Base-by-base conservation (phyloP, 1,140 invertebrate species). In the Leptinotarsa texana region DNA sequence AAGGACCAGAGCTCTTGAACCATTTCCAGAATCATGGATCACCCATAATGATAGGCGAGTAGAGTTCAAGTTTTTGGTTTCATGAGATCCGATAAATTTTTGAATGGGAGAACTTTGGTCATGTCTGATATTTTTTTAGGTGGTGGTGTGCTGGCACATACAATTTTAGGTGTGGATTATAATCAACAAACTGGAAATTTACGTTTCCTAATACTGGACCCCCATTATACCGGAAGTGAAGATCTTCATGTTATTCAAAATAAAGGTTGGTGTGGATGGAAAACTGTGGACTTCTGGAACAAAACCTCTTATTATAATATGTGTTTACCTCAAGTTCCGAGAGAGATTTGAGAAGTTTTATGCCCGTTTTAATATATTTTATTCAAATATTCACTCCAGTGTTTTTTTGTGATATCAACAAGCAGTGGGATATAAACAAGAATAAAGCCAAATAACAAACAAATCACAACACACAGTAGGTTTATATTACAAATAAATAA, bases 91-190 rank as follows among this genome's bases (percentile, higher is more conserved):
- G 18, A 42, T 11, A 2, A 67, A 48, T 82, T 85, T 82, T 68
- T 42, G 33, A 11, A 42, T 42, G 8, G 3, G 33, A 42, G 33
- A 42, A 3, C 33, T 81, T 78, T n/a, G 42, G 42, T 68, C 3
- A 42, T 42, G 33, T 3, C 33, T 42, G 22, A 24, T 18, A 69
- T 42, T 72, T 24, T 27, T 85, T 63, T 82, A 96, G 95, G 97
- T 82, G 98, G 98, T 27, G 98, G 98, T 80, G 95, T 98, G 42
- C 87, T 99, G 77, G 98, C 98, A 21, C 98, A 99, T 83, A 99
- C 98, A 49, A 99, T 99, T 75, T 87, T 99, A 74, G 98, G 98
- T 4, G 91, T 99, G 3, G 93, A 95, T 83, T 96, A 93, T 81
- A 93, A 97, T 83, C 88, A 92, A 72, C 85, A 89, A 47, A 93